Conservation (phyloP, 1,140 invertebrate genomes). For the Theocolax elegans region DNA sequence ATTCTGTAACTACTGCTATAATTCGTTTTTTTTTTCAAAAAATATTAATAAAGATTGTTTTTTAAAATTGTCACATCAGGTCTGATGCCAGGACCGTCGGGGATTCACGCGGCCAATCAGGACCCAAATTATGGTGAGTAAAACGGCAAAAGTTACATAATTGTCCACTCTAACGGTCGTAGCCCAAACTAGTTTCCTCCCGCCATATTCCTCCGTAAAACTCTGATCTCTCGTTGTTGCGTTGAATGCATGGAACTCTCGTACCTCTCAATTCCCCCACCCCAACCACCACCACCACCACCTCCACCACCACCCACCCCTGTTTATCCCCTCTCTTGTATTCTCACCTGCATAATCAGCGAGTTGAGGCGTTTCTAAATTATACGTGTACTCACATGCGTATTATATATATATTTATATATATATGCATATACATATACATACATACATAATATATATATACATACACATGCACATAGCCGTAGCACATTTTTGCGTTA, state of each 20-base stretch:
- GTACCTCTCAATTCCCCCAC: slow-evolving; percentile 61
- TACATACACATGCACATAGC: no score
- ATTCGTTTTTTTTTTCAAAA: slow-evolving; percentile 42
- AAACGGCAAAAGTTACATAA: slow-evolving; percentile 31
- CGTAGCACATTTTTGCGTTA: background rate
- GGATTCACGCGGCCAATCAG: slow-evolving; percentile 76
- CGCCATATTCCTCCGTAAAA: slow-evolving; percentile 61
- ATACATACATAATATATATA: no score
- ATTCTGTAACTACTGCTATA: no score
- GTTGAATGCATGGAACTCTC: slow-evolving; percentile 69
- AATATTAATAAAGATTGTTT: background rate
- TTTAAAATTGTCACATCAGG: slow-evolving; percentile 63
- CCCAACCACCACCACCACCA: no score
- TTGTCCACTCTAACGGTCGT: slow-evolving; percentile 57
- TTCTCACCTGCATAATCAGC: no score
- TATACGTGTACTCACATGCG: slow-evolving; percentile 13
- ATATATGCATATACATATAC: no score
- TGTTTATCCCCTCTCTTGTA: no score
- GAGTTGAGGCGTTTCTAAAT: background rate
- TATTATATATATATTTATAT: no score
- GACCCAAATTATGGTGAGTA: slow-evolving; percentile 85
- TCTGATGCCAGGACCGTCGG: slow-evolving; percentile 84
- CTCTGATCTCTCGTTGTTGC: slow-evolving; percentile 67
- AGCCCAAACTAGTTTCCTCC: slow-evolving; percentile 64
- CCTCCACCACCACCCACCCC: slow-evolving; percentile 47